phyloP scores from a whole-genome alignment of 2,113 vertebrate species.

The Pteronura brasiliensis region DNA sequence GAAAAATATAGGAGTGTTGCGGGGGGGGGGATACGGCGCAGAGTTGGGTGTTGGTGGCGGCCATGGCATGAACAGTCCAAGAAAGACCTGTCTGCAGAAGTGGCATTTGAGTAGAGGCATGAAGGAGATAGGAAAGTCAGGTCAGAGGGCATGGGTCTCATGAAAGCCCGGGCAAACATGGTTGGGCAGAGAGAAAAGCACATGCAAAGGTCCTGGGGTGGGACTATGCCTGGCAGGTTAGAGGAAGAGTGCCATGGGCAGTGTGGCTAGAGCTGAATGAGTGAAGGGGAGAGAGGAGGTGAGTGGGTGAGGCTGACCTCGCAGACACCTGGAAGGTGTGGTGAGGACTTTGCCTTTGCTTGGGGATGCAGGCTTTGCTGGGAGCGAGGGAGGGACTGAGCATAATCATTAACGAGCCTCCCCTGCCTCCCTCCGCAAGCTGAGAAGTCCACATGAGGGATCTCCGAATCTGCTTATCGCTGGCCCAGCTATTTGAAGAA shows the following conservation, averaged over 20 bases:
- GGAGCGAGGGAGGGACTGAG: background rate
- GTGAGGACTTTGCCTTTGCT: background rate
- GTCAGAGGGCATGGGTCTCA: background rate
- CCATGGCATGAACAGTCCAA: background rate
- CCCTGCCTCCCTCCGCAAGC: no score
- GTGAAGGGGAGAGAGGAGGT: background rate
- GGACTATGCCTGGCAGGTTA: rapidly evolving
- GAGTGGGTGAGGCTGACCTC: background rate
- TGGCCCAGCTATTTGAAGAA: background rate
- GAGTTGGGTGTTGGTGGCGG: background rate
- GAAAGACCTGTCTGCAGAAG: background rate
- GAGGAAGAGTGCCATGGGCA: background rate
- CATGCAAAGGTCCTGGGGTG: background rate
- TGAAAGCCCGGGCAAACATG: background rate
- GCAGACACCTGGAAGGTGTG: background rate
- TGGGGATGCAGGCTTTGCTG: no score
- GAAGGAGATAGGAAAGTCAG: background rate
- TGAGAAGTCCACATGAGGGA: background rate
- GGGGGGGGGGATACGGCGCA: background rate
- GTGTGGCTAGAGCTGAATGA: background rate
- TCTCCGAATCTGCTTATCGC: background rate
- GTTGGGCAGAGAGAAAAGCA: background rate
- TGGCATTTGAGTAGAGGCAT: background rate
- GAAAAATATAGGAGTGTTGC: background rate
- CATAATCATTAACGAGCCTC: background rate